Base-by-base conservation (phyloP, 2,888 invertebrate genomes). In the Trichacis sp. region DNA sequence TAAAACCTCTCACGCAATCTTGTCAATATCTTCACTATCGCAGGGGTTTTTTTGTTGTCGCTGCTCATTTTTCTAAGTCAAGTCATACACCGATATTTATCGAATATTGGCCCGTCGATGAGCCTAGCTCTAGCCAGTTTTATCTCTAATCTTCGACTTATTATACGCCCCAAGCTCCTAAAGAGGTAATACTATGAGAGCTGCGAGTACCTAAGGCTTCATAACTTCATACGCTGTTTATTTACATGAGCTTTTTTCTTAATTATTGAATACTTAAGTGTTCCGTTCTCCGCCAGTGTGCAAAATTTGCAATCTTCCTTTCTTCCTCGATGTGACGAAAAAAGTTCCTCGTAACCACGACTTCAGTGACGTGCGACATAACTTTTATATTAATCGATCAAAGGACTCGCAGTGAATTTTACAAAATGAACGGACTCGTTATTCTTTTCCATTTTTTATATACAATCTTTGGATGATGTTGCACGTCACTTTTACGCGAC, bases 21-120 rank as follows among this genome's bases (percentile, higher is more conserved):
- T n/a, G n/a, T n/a, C 43, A 43, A 17, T 43, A 11, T 18, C 19
- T 43, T 9, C 9, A 29, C 24, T 14, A 11, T 24, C 24, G 45
- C 45, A 11, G 45, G 46, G 12, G 17, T 18, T 36, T n/a, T 14
- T 18, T 18, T n/a, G n/a, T n/a, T n/a, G n/a, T n/a, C n/a, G 36
- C n/a, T 9, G 19, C 14, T 19, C 14, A 12, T 33, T 36, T 40
- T 43, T n/a, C 43, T 48, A 9, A 48, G 48, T 42, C 59, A 53
- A 68, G 63, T 52, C 65, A 73, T 63, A 73, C 77, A 78, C 83
- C 82, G 84, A 83, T 84, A 84, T 84, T 83, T 83, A 81, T 81
- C 77, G 83, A 83, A 83, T 83, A 83, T 83, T 83, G 81, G 79
- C 78, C 82, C 82, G 76, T 73, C 75, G 80, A 77, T 77, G 75